phyloP scores from a whole-genome alignment of 2,113 vertebrate genomes.

The Pygoscelis adeliae region DNA sequence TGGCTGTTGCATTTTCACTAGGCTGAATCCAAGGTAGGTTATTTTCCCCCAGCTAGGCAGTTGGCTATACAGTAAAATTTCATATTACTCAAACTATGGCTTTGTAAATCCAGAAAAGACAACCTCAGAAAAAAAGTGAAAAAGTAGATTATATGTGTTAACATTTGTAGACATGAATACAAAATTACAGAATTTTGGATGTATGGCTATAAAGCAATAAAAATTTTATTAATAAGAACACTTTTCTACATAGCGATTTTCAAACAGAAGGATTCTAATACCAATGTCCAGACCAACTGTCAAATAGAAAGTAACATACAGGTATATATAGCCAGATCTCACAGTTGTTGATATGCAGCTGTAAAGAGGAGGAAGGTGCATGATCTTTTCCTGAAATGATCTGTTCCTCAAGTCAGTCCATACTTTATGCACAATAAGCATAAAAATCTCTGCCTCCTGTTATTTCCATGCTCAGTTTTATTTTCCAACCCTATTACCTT shows the following conservation, averaged over 20 bases:
- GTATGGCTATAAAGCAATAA: not conserved
- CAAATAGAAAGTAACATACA: not conserved
- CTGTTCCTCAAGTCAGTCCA: not conserved
- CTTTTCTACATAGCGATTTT: not conserved
- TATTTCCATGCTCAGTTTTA: not conserved
- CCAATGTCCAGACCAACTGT: not conserved
- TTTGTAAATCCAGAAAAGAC: not conserved
- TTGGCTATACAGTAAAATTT: not conserved
- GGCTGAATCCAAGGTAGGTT: not conserved
- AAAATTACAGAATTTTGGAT: not conserved
- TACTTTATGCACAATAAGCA: not conserved
- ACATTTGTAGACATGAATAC: not conserved
- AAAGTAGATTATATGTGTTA: not conserved
- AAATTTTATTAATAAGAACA: not conserved
- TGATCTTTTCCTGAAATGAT: not conserved
- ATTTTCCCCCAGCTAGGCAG: not conserved
- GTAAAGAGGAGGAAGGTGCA: not conserved
- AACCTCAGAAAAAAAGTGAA: not conserved
- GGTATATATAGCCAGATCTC: accelerated
- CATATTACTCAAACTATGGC: not conserved
- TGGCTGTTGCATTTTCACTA: not conserved
- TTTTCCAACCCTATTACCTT: not conserved
- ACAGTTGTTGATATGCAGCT: not conserved
- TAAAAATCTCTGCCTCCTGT: not conserved
- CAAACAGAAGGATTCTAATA: not conserved